A percentile compares a stretch with the other conserved stretches of the same genome.
Conservation (phyloP, 2,113 vertebrate species). For the Zootoca vivipara region DNA sequence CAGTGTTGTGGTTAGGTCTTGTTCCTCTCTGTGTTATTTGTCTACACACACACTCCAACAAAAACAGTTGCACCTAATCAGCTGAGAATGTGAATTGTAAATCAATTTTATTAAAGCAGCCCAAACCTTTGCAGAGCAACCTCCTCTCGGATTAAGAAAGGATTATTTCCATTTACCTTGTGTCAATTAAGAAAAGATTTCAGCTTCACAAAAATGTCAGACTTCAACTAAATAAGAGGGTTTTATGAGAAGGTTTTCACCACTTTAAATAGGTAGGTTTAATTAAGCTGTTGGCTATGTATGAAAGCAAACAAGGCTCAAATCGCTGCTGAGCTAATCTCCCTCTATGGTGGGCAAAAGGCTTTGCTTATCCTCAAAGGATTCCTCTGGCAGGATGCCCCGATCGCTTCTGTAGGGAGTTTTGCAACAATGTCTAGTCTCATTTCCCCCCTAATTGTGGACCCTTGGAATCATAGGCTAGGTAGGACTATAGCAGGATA, state of each 20-base stretch:
- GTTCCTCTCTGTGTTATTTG: not conserved
- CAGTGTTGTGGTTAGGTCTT: not conserved
- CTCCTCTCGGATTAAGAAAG: not conserved
- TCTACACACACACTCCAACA: not conserved
- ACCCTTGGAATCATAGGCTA: not conserved
- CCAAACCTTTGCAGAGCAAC: not conserved
- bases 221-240: not conserved
- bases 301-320: not conserved
- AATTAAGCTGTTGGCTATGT: not conserved
- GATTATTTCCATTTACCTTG: conserved; percentile 14
- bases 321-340: not conserved
- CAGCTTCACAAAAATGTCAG: not conserved
- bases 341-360: not conserved
- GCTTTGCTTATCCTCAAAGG: not conserved
- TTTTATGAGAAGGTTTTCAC: not conserved
- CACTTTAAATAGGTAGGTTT: not conserved
- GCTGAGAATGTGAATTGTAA: not conserved
- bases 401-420: not conserved
- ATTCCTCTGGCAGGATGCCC: not conserved
- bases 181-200: conserved; percentile 18
- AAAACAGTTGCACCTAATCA: not conserved
- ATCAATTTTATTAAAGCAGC: not conserved
- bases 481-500: not conserved
- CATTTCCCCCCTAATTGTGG: not conserved
- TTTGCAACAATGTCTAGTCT: not conserved